Percentiles rank a stretch among this genome's conserved stretches.
phyloP scores from a whole-genome alignment of 30 jellyfish, hydroid and myxozoan species.

The Pseudorhiza aurosa region DNA sequence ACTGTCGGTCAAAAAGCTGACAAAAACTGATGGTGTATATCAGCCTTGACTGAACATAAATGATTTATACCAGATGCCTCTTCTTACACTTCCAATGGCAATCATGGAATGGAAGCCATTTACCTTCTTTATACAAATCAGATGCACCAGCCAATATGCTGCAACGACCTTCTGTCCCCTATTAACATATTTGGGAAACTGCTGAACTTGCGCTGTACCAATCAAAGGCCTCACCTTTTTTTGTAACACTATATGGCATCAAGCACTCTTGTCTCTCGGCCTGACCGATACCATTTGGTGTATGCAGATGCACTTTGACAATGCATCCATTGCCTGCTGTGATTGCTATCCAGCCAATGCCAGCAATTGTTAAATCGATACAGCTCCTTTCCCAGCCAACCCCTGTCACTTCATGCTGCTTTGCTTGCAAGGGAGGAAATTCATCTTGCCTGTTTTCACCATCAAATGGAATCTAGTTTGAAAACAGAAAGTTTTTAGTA shows the following conservation, averaged over 20 bases:
- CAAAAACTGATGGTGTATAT: too few relatives aligned
- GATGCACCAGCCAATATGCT: too few relatives aligned
- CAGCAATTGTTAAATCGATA: constrained; percentile 79
- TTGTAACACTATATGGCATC: constrained; percentile 77
- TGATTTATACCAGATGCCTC: too few relatives aligned
- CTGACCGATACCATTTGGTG: constrained; percentile 95
- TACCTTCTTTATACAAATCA: too few relatives aligned
- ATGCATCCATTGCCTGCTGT: constrained; percentile 78
- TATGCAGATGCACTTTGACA: constrained; percentile 48
- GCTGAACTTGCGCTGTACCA: background rate
- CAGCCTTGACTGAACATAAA: too few relatives aligned
- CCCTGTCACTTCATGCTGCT: constrained; percentile 61
- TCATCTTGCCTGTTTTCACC: constrained; percentile 53
- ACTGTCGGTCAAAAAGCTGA: too few relatives aligned
- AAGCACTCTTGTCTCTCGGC: constrained; percentile 57
- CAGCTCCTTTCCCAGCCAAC: constrained; percentile 68
- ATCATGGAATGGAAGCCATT: too few relatives aligned
- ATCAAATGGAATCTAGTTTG: constrained; percentile 77
- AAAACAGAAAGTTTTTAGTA: too few relatives aligned
- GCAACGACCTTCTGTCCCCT: too few relatives aligned
- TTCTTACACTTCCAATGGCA: too few relatives aligned
- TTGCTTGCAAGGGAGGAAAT: constrained; percentile 76
- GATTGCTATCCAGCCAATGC: constrained; percentile 89
- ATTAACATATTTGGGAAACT: too few relatives aligned
- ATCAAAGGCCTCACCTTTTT: constrained; percentile 53